phyloP scores from a whole-genome alignment of 2,888 invertebrate genomes.

The Heliconius charithonia region DNA sequence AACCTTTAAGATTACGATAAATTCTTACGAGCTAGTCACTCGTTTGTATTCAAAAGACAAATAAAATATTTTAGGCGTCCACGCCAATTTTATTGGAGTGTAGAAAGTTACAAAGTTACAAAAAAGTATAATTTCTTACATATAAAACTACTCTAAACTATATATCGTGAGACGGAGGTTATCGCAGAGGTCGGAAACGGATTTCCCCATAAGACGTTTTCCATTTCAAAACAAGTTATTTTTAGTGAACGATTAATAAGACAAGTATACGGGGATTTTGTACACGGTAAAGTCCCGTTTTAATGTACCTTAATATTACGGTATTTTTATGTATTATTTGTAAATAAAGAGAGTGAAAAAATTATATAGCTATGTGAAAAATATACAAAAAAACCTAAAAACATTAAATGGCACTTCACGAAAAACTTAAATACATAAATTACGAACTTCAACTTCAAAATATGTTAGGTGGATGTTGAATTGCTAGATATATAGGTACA shows the following conservation, averaged over 20 bases:
- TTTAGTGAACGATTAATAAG: constrained; percentile 4
- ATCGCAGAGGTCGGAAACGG: constrained; percentile 12
- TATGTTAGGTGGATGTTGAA: too few species aligned
- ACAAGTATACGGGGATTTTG: background rate
- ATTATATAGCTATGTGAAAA: too few species aligned
- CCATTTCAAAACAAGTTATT: constrained; percentile 12
- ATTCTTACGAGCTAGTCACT: background rate
- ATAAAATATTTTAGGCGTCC: background rate
- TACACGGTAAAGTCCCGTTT: background rate
- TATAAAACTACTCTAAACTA: too few species aligned
- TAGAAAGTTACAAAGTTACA: too few species aligned
- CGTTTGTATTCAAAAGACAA: background rate
- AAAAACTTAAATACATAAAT: too few species aligned
- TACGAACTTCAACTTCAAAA: too few species aligned
- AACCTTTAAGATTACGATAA: background rate
- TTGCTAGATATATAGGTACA: too few species aligned
- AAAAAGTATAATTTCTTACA: too few species aligned
- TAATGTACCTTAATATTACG: background rate
- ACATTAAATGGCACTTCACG: too few species aligned
- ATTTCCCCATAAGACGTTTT: constrained; percentile 31
- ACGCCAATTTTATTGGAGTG: background rate
- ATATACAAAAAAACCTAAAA: too few species aligned
- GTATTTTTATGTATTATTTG: background rate
- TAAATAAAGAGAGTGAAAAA: too few species aligned
- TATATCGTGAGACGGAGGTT: background rate